Base-by-base conservation (phyloP, 2,113 vertebrate genomes). In the Hemiscyllium ocellatum region DNA sequence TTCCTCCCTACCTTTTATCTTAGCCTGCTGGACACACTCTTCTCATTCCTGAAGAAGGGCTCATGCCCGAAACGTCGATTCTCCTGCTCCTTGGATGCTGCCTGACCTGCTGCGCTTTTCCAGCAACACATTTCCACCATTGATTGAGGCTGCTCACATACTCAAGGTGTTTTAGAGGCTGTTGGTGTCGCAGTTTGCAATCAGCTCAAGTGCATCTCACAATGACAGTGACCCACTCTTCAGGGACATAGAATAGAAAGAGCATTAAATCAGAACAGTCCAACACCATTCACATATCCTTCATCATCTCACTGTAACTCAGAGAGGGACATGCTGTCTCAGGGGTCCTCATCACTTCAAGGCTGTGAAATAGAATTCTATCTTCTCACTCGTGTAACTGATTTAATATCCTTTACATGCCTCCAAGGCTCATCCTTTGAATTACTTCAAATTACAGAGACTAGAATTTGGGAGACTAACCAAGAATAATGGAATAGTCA, bases 371-470 rank as follows among this genome's bases (percentile, higher is more conserved):
- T 17, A 69, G 93, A 22, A 66, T 65, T 65, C 70, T 61, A 61
- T 61, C 7, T 61, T 61, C 7, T 61, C 56, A 61, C 56, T 61
- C 0, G 6, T 8, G 56, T 61, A 61, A 61, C 56, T 61, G 56
- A 61, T 61, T 61, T 8, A 20, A 2, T 37, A 95, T 69, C 20
- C 33, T 3, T 6, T 68, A 70, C 96, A 76, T 94, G 96, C 96
- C 95, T 95, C 95, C 96, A 96, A 96, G 96, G 96, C 91, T 86
- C 66, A 68, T 68, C 90, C 1, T 4, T 78, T 66, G 47, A 50
- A 61, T 61, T 6, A 61, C 10, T 61, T 61, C 56, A 61, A 61
- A 10, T 61, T 61, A 61, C 56, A 61, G 56, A 61, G 7, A 61
- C 56, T 61, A 61, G 5, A 61, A 61, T 61, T 61, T 61, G 56